Conservation (phyloP, 2,113 vertebrate genomes). For the Myrmecobius fasciatus region DNA sequence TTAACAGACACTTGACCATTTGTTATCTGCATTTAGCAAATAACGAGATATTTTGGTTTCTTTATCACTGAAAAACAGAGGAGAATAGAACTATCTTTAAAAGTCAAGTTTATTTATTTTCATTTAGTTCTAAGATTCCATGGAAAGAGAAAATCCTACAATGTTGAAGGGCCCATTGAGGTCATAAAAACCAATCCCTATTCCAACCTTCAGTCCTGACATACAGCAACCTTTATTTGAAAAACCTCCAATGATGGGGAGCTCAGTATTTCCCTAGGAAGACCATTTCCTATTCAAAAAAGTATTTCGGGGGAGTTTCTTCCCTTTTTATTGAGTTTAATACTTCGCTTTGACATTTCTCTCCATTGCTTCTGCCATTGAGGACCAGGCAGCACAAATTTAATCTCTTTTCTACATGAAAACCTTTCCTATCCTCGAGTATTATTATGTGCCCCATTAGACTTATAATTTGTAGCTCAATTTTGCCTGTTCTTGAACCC, state of each 20-base stretch:
- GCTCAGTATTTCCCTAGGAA: background rate
- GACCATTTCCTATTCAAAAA: background rate
- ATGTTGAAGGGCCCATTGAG: background rate
- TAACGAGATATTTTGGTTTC: background rate
- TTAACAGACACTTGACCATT: background rate
- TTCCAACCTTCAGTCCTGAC: background rate
- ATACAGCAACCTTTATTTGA: background rate
- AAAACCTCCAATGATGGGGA: background rate
- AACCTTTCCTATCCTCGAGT: background rate
- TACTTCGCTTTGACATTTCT: background rate
- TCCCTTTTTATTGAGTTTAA: background rate
- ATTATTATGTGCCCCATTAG: background rate
- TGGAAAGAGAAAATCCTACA: background rate
- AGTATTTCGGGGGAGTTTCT: background rate
- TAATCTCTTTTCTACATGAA: background rate
- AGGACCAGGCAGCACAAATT: background rate
- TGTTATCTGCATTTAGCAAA: conserved; percentile 3
- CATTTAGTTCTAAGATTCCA: background rate
- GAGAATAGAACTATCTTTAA: background rate
- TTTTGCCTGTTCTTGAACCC: background rate
- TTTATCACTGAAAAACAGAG: background rate
- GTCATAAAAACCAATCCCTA: background rate
- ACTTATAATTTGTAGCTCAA: background rate
- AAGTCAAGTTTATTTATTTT: background rate
- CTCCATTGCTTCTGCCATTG: background rate